Evolutionary conservation across 2,113 vertebrate species (phyloP), one percentile per base, ranked within the genome.

Genomic region (Pycnonotus jocosus): DNA sequence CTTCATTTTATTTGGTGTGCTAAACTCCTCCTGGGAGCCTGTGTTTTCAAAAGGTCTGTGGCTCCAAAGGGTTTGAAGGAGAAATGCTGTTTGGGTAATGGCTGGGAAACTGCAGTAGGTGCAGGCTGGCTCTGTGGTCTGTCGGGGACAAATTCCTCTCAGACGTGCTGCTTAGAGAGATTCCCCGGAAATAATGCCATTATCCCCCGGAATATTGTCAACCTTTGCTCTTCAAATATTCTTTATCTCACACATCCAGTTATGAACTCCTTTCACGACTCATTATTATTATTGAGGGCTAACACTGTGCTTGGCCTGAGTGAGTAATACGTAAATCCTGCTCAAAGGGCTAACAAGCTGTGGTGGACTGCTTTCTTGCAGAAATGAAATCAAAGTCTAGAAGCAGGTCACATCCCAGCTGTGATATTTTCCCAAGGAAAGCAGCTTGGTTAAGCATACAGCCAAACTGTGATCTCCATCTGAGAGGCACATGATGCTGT

Each of bases 401-500:
- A 83, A 94, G 90, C 85, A 88, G 81, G 70, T 86, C 74, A 91
- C 71, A 77, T 88, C 90, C 81, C 85, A 92, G 87, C 79, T 95
- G 78, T 88, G 93, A 81, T 80, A 44, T 91, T 93, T 94, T 97
- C 81, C 90, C 79, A 62, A 93, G 93, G 92, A 97, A 88, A 83
- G 58, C 38, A 85, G 31, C 66, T 69, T 1, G 0, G 58, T 85
- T 94, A 82, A 96, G 60, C 81, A 86, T 3, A 51, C 38, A 77
- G 62, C 54, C 71, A 65, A 88, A 95, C 50, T 7, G 2, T 70
- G 71, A 82, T 88, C 79, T 95, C 71, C 76, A 44, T 82, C 87
- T 70, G 71, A 93, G 74, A 82, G 50, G 58, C 60, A 62, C 68
- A 62, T 70, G 94, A 51, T 62, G 71, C 22, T 91, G 11, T 65